Conservation (phyloP, 2,797 vertebrate genomes). For the Clarias laeviceps region DNA sequence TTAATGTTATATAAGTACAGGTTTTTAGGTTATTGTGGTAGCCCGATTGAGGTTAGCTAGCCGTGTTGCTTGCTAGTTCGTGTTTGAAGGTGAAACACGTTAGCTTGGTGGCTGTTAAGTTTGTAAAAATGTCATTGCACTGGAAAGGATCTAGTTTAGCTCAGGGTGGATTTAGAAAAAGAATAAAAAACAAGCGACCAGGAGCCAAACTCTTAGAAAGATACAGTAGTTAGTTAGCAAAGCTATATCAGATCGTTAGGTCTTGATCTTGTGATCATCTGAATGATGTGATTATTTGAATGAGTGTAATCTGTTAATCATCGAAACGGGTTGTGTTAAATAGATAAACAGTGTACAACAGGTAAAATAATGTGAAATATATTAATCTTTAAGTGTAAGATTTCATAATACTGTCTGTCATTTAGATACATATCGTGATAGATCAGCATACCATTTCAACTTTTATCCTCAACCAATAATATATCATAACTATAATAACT, state of each 20-base stretch:
- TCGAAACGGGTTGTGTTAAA: neutral
- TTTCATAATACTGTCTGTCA: neutral
- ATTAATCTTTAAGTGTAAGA: neutral
- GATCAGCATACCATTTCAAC: neutral
- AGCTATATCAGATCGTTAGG: neutral
- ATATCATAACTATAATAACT: neutral
- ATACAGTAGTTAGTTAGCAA: neutral
- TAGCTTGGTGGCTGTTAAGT: neutral
- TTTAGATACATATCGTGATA: neutral
- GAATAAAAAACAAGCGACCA: too few relatives aligned
- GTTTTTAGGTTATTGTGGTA: too few relatives aligned
- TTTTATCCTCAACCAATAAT: neutral
- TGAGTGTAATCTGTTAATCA: neutral
- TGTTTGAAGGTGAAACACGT: neutral
- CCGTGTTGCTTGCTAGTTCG: conserved; percentile 14
- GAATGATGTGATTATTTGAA: neutral
- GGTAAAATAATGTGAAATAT: neutral
- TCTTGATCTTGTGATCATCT: neutral
- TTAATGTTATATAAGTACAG: neutral
- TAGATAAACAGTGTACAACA: neutral
- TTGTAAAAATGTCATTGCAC: too few relatives aligned
- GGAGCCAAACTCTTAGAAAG: neutral
- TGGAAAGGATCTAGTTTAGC: neutral
- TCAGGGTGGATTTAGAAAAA: neutral
- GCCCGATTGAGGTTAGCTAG: conserved; percentile 13